Evolutionary conservation across 2,797 vertebrate genomes (phyloP).

Genomic region (Smutsia gigantea): DNA sequence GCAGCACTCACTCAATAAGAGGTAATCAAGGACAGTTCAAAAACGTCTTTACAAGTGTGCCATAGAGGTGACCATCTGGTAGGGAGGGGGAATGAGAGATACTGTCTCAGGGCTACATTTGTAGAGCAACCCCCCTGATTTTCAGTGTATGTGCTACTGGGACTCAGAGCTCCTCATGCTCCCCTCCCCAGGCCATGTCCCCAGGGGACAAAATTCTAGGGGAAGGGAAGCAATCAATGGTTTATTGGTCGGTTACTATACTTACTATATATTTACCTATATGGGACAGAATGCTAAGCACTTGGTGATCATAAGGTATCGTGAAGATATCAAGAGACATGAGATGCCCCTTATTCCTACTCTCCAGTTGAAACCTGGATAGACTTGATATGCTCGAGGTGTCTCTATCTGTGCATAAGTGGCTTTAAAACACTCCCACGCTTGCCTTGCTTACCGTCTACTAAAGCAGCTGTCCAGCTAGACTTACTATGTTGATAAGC

Average conservation of each 20-base stretch:
- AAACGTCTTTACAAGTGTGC: background rate
- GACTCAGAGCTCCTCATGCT: background rate
- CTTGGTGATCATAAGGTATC: background rate
- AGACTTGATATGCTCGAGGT: background rate
- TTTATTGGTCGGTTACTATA: background rate
- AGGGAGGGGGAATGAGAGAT: background rate
- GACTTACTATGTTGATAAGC: background rate
- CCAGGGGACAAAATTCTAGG: background rate
- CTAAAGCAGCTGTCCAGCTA: slow-evolving; percentile 4
- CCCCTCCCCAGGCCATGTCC: background rate
- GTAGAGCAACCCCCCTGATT: background rate
- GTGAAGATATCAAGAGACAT: background rate
- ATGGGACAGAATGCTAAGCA: background rate
- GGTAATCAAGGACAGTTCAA: background rate
- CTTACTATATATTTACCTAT: no score
- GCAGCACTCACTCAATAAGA: background rate
- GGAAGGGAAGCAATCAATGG: no score
- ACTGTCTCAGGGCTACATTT: background rate
- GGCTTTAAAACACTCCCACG: background rate
- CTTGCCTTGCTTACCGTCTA: slow-evolving; percentile 24
- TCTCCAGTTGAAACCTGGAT: background rate
- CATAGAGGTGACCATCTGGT: background rate
- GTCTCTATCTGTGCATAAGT: background rate
- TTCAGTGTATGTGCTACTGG: background rate
- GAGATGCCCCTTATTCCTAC: background rate